A percentile compares a stretch with the other conserved stretches of the same genome.
Conservation (phyloP, 2,888 invertebrate genomes). For the Ichneumoninae sp. region DNA sequence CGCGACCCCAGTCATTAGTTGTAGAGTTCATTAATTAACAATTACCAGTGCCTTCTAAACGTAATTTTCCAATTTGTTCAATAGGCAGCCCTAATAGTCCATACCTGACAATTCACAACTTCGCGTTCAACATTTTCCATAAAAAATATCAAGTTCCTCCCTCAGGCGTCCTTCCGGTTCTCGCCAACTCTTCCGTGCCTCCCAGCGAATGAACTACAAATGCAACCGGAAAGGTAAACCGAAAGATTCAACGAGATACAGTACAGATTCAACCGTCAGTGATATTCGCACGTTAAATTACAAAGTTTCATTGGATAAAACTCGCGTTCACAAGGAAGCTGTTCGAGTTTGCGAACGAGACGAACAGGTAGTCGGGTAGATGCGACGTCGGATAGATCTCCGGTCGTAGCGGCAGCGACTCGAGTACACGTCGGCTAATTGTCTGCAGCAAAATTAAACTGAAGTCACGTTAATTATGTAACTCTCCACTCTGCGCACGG, state of each 20-base stretch:
- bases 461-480: conserved; percentile 83
- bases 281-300: conserved; percentile 5
- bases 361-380: conserved; percentile 15
- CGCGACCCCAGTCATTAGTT: no score
- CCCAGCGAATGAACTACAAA: not conserved
- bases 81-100: no score
- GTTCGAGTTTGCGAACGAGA: conserved; percentile 23
- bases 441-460: conserved; percentile 83
- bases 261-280: not conserved
- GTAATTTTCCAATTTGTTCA: no score
- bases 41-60: no score
- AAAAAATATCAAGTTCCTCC: no score
- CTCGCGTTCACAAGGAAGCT: conserved; percentile 11
- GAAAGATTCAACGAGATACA: not conserved
- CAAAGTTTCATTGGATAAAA: not conserved
- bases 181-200: no score
- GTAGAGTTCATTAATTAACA: no score
- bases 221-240: not conserved
- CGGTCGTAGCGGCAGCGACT: conserved; percentile 54
- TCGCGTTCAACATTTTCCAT: no score
- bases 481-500: conserved; percentile 73
- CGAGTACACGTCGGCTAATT: conserved; percentile 75
- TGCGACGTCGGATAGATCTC: conserved; percentile 39
- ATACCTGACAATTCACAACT: no score
- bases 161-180: no score